Evolutionary conservation across 2,113 vertebrate genomes (phyloP).

Genomic region (Atractosteus spatula): DNA sequence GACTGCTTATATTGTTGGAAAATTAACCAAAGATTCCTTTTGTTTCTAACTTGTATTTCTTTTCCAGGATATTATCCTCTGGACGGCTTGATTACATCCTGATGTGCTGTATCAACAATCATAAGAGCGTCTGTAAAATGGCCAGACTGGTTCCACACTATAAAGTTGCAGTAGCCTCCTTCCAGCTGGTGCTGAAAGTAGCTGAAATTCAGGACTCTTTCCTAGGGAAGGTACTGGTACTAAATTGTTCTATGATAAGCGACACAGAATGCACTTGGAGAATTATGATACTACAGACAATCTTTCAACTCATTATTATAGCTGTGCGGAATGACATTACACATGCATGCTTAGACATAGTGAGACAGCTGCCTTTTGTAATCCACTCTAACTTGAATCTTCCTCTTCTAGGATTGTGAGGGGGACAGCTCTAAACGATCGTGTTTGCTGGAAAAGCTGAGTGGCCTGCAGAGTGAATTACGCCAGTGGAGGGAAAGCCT

Average conservation of each 20-base stretch:
- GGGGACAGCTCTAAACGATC: background rate
- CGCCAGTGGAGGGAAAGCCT: slow-evolving; percentile 37
- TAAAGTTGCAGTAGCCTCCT: slow-evolving; percentile 38
- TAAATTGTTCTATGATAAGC: background rate
- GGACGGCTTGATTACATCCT: slow-evolving; percentile 3
- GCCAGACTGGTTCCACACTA: slow-evolving; percentile 23
- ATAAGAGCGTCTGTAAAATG: slow-evolving; percentile 6
- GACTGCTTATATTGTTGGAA: background rate
- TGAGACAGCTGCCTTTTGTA: too few species aligned
- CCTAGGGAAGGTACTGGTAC: slow-evolving; percentile 40
- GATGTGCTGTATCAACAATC: slow-evolving; percentile 27
- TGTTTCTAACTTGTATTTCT: background rate
- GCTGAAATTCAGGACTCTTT: slow-evolving; percentile 37
- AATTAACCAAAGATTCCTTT: background rate
- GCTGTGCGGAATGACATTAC: too few species aligned
- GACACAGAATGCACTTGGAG: too few species aligned
- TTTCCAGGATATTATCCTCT: slow-evolving; percentile 36
- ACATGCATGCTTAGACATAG: too few species aligned
- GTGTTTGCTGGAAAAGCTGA: background rate
- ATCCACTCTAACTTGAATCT: background rate
- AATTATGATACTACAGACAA: too few species aligned
- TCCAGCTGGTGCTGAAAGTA: slow-evolving; percentile 48
- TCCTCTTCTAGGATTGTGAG: slow-evolving; percentile 19
- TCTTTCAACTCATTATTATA: too few species aligned
- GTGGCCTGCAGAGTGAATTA: slow-evolving; percentile 11